A percentile compares a stretch with the other conserved stretches of the same genome.
Evolutionary conservation across 2,888 invertebrate genomes (phyloP).

Genomic region (Halictus quadricinctus): DNA sequence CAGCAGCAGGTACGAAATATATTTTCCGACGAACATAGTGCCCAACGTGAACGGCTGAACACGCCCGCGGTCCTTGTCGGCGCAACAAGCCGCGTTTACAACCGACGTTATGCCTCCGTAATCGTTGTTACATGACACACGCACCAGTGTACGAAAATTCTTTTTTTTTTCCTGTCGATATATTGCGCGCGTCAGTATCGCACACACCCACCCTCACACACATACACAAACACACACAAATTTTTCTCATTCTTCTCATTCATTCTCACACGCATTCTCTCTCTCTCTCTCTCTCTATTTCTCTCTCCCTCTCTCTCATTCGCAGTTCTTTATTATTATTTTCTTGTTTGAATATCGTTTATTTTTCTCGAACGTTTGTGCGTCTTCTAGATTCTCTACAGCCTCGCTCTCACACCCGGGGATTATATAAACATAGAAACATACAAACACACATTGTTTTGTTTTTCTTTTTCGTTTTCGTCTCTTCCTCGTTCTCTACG

Average conservation of each 20-base stretch:
- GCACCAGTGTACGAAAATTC: slow-evolving; percentile 18
- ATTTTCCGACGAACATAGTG: slow-evolving; percentile 66
- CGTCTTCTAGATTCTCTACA: slow-evolving; percentile 67
- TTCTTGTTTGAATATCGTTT: slow-evolving; percentile 25
- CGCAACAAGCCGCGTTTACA: slow-evolving; percentile 35
- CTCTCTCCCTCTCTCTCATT: neutral
- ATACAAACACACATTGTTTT: slow-evolving; percentile 78
- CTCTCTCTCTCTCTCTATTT: neutral
- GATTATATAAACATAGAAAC: slow-evolving; percentile 81
- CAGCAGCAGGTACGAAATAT: slow-evolving; percentile 64
- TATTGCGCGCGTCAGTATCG: neutral
- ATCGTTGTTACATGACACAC: slow-evolving; percentile 40
- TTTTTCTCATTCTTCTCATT: neutral
- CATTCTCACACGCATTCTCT: neutral
- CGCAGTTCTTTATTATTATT: neutral
- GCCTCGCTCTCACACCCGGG: slow-evolving; percentile 72
- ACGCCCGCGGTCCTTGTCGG: slow-evolving; percentile 31
- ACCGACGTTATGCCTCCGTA: slow-evolving; percentile 33
- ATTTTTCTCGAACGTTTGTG: slow-evolving; percentile 63
- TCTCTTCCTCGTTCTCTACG: slow-evolving; percentile 38
- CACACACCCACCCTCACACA: neutral
- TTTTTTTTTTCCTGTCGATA: neutral
- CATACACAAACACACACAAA: no score
- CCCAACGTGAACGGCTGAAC: slow-evolving; percentile 39
- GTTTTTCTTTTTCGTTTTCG: slow-evolving; percentile 35